phyloP scores from a whole-genome alignment of 2,888 invertebrate genomes.

The Temnothorax rugatulus region DNA sequence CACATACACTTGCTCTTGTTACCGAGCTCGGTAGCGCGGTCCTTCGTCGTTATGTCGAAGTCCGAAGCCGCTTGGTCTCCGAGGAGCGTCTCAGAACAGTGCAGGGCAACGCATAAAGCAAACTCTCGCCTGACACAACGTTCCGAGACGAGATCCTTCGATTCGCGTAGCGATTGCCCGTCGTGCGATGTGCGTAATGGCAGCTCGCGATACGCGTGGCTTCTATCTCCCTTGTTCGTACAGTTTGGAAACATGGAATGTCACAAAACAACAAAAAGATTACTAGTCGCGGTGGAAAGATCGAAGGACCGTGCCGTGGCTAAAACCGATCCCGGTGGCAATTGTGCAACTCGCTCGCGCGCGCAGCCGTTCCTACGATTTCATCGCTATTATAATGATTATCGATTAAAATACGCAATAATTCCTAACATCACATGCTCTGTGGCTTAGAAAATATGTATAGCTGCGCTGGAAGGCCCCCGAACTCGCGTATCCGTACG shows the following conservation, averaged over 20 bases:
- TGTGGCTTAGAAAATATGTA: constrained; percentile 75
- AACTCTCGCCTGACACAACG: background rate
- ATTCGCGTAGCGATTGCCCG: constrained; percentile 41
- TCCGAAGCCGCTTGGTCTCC: constrained; percentile 71
- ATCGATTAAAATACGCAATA: constrained; percentile 74
- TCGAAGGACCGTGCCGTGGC: constrained; percentile 71
- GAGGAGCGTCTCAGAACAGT: constrained; percentile 63
- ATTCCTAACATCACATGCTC: constrained; percentile 82
- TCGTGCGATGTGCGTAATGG: constrained; percentile 44
- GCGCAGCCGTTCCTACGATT: constrained; percentile 65
- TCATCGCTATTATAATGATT: constrained; percentile 61
- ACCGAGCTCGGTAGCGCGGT: constrained; percentile 70
- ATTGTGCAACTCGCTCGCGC: constrained; percentile 39
- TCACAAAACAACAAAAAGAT: constrained; percentile 80
- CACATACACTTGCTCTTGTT: constrained; percentile 57
- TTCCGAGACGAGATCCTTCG: constrained; percentile 59
- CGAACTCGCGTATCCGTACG: constrained; percentile 43
- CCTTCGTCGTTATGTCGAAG: constrained; percentile 67
- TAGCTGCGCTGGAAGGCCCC: constrained; percentile 71
- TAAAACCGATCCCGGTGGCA: constrained; percentile 63
- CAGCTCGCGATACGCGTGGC: constrained; percentile 57
- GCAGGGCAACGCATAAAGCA: background rate
- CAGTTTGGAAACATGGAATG: constrained; percentile 83
- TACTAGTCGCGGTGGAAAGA: constrained; percentile 66
- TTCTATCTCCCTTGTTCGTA: constrained; percentile 68